phyloP scores from a whole-genome alignment of 2,888 invertebrate genomes.

The Clivina fossor region DNA sequence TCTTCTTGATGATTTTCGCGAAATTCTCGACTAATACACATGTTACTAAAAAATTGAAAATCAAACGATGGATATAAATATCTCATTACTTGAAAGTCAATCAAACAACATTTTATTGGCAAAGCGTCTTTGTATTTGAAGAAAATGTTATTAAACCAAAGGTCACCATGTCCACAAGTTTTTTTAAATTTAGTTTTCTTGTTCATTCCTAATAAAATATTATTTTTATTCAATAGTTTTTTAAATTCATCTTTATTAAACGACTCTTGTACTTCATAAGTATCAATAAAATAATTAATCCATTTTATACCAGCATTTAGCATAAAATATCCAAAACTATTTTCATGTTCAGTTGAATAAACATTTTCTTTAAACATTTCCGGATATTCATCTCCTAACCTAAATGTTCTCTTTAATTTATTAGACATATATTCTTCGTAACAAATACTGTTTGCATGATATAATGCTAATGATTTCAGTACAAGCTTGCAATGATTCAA shows the following conservation, averaged over 20 bases:
- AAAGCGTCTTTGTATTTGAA: slow-evolving; percentile 41
- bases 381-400: slow-evolving; percentile 39
- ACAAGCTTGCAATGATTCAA: slow-evolving; percentile 55
- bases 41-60: slow-evolving; percentile 44
- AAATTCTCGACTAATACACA: slow-evolving; percentile 43
- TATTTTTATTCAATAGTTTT: slow-evolving; percentile 30
- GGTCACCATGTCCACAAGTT: slow-evolving; percentile 46
- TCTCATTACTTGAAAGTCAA: slow-evolving; percentile 47
- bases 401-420: slow-evolving; percentile 36
- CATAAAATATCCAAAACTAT: too few species aligned
- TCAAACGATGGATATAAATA: slow-evolving; percentile 45
- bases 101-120: slow-evolving; percentile 40
- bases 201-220: not conserved
- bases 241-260: slow-evolving; percentile 39
- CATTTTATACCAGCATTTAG: not conserved
- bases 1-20: slow-evolving; percentile 40
- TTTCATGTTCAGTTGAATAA: slow-evolving; percentile 37
- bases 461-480: slow-evolving; percentile 55
- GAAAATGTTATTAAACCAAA: slow-evolving; percentile 48
- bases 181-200: slow-evolving; percentile 29
- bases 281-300: slow-evolving; percentile 17
- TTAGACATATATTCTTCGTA: slow-evolving; percentile 51
- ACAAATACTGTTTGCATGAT: slow-evolving; percentile 56
- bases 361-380: slow-evolving; percentile 42
- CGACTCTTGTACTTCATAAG: too few species aligned